Evolutionary conservation across 2,797 vertebrate genomes (phyloP), one percentile per base, ranked within the genome.

Genomic region (Peromyscus eremicus): DNA sequence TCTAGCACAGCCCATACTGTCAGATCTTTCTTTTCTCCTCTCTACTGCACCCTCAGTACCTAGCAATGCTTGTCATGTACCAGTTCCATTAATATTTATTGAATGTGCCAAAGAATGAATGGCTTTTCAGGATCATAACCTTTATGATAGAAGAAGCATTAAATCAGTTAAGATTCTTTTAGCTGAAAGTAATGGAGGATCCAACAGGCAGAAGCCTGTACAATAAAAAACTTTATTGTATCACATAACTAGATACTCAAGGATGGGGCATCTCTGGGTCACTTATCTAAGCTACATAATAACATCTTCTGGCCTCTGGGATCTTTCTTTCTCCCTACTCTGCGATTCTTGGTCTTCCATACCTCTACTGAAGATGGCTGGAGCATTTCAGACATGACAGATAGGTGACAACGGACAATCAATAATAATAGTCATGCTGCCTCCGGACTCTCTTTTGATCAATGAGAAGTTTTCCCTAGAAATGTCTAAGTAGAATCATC

Each of bases 81-180:
- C 2, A 29, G 7, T 91, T 91, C 62, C 85, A 95, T 88, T 92
- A 86, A 62, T 95, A 83, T 86, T 79, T 94, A 92, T 46, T 95
- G 14, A 86, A 83, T 84, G 16, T 32, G 49, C 75, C 83, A 94
- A 93, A 34, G 29, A 55, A 71, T 93, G 68, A 94, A 90, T 89
- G 40, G 43, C 49, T 92, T 94, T 95, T 86, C 49, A 80, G 52
- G 55, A 83, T 89, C n/a, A 66, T 80, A 76, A 95, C 75, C 82
- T 93, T 95, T 91, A 93, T 71, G 76, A 68, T 80, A 95, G 25
- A 92, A 92, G 75, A 95, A 52, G 6, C 86, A 34, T 32, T 79
- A 81, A 93, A 77, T 57, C 46, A 80, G 52, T 94, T 93, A 89
- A 64, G 52, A 94, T 64, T n/a, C 40, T 92, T 79, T 92, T 83